phyloP scores from a whole-genome alignment of 1,140 invertebrate genomes.

The Rhizoglyphus robini region DNA sequence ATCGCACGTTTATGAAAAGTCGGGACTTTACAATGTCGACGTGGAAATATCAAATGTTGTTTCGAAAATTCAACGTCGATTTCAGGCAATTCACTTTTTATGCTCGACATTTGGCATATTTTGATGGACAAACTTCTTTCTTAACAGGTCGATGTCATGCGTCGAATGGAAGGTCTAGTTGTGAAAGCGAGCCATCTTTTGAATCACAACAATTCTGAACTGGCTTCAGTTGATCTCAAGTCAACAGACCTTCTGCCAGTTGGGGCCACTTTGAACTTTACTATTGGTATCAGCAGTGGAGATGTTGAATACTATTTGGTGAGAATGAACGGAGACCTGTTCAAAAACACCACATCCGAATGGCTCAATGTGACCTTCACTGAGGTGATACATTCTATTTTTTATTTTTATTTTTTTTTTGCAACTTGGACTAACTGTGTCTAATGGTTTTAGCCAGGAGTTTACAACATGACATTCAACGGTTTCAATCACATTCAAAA shows the following conservation, averaged over 20 bases:
- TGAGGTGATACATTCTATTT: conserved; percentile 21
- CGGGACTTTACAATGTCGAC: conserved; percentile 26
- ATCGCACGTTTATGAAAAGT: conserved; percentile 26
- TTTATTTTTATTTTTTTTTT: neutral
- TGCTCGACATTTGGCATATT: neutral
- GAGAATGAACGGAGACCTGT: conserved; percentile 24
- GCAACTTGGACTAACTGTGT: conserved; percentile 10
- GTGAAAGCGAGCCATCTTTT: neutral
- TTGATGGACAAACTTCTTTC: too few species aligned
- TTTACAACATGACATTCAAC: conserved; percentile 28
- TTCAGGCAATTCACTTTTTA: conserved; percentile 24
- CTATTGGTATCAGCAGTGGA: conserved; percentile 15
- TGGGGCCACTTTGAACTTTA: conserved; percentile 15
- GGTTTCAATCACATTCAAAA: conserved; percentile 29
- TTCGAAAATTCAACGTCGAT: conserved; percentile 20
- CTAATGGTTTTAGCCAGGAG: conserved; percentile 27
- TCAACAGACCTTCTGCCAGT: neutral
- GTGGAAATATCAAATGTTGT: conserved; percentile 28
- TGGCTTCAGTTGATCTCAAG: neutral
- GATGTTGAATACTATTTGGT: conserved; percentile 27
- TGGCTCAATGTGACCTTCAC: conserved; percentile 21
- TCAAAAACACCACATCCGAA: conserved; percentile 25
- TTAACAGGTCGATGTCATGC: conserved; percentile 5
- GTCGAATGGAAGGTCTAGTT: neutral
- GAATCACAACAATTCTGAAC: neutral